Percentiles rank a stretch among this genome's conserved stretches.
Evolutionary conservation across 1,140 invertebrate genomes (phyloP).

Genomic region (Harpegnathos saltator): DNA sequence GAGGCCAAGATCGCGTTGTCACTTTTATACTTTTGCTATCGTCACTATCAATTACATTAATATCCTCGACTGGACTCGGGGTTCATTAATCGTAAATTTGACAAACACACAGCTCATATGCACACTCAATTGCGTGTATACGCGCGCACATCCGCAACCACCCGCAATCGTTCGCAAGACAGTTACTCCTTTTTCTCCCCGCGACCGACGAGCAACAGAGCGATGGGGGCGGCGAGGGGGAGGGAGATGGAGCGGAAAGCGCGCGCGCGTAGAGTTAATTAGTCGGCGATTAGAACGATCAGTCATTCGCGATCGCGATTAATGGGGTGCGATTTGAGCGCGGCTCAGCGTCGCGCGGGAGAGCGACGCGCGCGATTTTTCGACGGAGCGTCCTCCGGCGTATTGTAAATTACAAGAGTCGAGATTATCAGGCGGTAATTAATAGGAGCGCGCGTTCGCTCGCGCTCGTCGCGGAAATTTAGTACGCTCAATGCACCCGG

Average conservation of each 20-base stretch:
- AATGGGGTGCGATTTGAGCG: constrained; percentile 28
- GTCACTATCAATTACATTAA: not conserved
- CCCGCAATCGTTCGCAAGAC: no score
- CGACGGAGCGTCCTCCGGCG: constrained; percentile 49
- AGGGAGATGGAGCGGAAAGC: not conserved
- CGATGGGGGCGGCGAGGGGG: no score
- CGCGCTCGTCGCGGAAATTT: constrained; percentile 31
- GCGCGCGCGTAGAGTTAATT: constrained; percentile 16
- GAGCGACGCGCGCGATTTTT: constrained; percentile 49
- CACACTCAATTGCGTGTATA: no score
- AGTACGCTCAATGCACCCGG: constrained; percentile 54
- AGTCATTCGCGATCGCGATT: constrained; percentile 59
- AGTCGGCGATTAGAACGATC: constrained; percentile 43
- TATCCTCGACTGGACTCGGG: not conserved
- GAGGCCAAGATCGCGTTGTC: constrained; percentile 26
- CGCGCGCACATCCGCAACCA: no score
- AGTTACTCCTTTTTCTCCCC: no score
- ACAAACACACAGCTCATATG: no score
- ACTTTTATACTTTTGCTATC: not conserved
- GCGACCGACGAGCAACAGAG: not conserved
- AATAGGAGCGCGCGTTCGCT: constrained; percentile 19
- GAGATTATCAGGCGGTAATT: constrained; percentile 59
- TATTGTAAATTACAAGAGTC: constrained; percentile 58
- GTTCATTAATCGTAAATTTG: constrained; percentile 17
- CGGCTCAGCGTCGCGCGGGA: constrained; percentile 6